phyloP scores from a whole-genome alignment of 2,113 vertebrate species.

The human region DNA sequence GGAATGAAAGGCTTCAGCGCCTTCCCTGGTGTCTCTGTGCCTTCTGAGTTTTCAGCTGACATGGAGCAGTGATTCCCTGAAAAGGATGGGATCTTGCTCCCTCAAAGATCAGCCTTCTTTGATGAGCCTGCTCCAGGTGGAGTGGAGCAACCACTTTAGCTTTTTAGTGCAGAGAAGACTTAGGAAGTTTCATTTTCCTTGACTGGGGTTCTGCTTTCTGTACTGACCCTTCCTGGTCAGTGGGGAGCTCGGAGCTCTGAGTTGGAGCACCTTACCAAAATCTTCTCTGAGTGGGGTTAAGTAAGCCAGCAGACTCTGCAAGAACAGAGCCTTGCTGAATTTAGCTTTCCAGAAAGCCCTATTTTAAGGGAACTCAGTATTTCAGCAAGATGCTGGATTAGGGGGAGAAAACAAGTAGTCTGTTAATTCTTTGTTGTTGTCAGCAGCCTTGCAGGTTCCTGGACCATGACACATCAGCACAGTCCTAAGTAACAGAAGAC shows the following conservation, averaged over 20 bases:
- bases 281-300: neutral
- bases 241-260: neutral
- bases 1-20: neutral
- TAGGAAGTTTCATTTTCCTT: neutral
- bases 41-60: neutral
- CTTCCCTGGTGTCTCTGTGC: neutral
- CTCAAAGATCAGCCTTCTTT: neutral
- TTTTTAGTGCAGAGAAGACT: neutral
- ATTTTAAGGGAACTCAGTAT: neutral
- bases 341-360: neutral
- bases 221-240: neutral
- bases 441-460: neutral
- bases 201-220: slow-evolving; percentile 1
- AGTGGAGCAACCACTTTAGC: neutral
- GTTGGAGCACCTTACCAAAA: neutral
- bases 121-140: neutral
- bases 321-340: neutral
- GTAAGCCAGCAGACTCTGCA: neutral
- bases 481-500: neutral
- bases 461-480: neutral
- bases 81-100: neutral
- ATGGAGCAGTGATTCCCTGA: neutral
- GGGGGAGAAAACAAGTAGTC: no score
- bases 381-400: neutral
- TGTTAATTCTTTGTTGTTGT: neutral